Percentiles rank a stretch among this genome's conserved stretches.
Conservation (phyloP, 2,888 invertebrate genomes). For the Microplitis manilae region DNA sequence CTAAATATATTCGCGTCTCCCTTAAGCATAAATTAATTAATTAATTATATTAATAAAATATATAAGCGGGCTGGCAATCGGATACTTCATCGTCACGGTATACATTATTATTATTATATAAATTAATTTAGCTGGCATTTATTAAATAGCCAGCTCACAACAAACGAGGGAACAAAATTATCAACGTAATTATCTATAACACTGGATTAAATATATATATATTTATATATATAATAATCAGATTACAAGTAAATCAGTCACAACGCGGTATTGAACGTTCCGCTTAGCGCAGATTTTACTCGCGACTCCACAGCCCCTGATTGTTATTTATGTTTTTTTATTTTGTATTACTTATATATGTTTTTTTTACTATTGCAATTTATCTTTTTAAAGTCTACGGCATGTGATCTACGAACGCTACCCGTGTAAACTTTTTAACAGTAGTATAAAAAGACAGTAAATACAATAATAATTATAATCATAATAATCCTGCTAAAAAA, state of each 20-base stretch:
- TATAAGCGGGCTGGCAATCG: too few relatives aligned
- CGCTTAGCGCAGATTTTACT: constrained; percentile 16
- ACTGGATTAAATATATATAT: constrained; percentile 4
- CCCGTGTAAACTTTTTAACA: constrained; percentile 49
- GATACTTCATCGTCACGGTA: too few relatives aligned
- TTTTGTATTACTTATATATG: constrained; percentile 12
- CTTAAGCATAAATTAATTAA: too few relatives aligned
- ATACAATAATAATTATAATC: constrained; percentile 12
- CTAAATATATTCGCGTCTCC: too few relatives aligned
- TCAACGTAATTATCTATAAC: constrained; percentile 18
- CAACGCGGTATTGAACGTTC: constrained; percentile 20
- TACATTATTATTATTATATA: constrained; percentile 10
- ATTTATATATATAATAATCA: neutral
- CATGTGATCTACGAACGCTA: constrained; percentile 34
- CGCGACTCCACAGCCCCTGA: constrained; percentile 26
- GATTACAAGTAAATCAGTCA: constrained; percentile 24
- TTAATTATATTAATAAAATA: too few relatives aligned
- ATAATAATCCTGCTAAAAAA: constrained; percentile 6
- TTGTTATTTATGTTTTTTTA: constrained; percentile 16
- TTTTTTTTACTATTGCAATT: constrained; percentile 36
- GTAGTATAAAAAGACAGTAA: constrained; percentile 54
- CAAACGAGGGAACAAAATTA: neutral
- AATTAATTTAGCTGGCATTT: neutral
- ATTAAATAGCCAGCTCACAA: neutral
- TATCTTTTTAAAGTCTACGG: constrained; percentile 48